These are phyloP conservation scores for Diadema setosum DNA, from an alignment of 35 echinoderm and acorn worm genomes.

Conservation along the genomic window DNA sequence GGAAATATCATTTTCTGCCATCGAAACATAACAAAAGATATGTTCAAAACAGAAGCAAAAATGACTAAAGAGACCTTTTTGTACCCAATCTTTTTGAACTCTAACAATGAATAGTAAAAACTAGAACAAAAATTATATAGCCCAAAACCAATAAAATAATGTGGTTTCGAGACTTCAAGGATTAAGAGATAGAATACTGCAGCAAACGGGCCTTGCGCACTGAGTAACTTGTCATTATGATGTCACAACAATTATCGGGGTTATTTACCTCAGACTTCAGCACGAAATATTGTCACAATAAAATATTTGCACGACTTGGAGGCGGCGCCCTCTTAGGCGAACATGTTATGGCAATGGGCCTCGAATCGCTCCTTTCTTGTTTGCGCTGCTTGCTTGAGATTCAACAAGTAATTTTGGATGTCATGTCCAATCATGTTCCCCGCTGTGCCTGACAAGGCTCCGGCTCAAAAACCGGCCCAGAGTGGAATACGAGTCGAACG, in stretches of 20 bases:
- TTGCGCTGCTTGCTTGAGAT: not conserved
- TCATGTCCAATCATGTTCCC: not conserved
- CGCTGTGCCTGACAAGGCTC: not conserved
- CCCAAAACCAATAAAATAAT: not conserved
- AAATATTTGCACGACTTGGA: not conserved
- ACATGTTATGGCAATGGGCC: not conserved
- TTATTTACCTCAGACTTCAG: not conserved
- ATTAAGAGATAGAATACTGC: too few relatives aligned
- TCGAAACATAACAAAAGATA: not conserved
- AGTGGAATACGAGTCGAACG: not conserved
- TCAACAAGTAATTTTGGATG: slow-evolving; percentile 18
- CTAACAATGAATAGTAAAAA: not conserved
- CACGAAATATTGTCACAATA: not conserved
- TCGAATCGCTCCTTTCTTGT: not conserved
- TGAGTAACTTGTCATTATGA: not conserved
- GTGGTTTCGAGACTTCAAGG: not conserved
- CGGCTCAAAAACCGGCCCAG: not conserved
- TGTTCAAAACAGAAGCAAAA: too few relatives aligned
- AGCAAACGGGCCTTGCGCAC: too few relatives aligned
- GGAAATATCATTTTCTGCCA: not conserved
- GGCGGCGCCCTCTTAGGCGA: not conserved
- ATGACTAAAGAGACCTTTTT: too few relatives aligned
- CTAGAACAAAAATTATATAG: not conserved
- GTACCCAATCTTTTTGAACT: not conserved
- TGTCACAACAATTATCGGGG: not conserved